A percentile compares a stretch with the other conserved stretches of the same genome.
phyloP scores from a whole-genome alignment of 1,140 invertebrate genomes.

The Onthophagus taurus region DNA sequence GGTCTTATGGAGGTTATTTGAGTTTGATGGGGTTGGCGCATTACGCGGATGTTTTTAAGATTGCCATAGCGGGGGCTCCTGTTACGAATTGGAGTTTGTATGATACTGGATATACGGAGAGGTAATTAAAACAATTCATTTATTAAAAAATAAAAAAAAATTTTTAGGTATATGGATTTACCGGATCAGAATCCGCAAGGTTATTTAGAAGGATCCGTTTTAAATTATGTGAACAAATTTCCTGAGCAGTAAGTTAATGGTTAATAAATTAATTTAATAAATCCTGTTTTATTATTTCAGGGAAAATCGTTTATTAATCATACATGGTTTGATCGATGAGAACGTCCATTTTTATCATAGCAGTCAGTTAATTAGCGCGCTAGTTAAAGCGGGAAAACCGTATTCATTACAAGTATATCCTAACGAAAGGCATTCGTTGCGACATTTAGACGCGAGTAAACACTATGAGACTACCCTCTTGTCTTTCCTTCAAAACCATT shows the following conservation, averaged over 20 bases:
- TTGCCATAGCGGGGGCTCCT: slow-evolving; percentile 91
- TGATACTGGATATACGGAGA: slow-evolving; percentile 91
- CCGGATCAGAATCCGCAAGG: slow-evolving; percentile 71
- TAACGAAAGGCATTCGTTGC: slow-evolving; percentile 86
- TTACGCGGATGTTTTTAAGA: slow-evolving; percentile 74
- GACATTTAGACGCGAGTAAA: slow-evolving; percentile 87
- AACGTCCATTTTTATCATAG: slow-evolving; percentile 99
- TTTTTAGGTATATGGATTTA: slow-evolving; percentile 94
- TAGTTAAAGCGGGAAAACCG: slow-evolving; percentile 84
- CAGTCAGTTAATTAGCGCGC: slow-evolving; percentile 76
- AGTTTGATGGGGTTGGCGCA: slow-evolving; percentile 78
- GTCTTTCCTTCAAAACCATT: slow-evolving; percentile 84
- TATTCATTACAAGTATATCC: slow-evolving; percentile 91
- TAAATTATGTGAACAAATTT: slow-evolving; percentile 73
- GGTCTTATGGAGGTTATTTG: slow-evolving; percentile 94
- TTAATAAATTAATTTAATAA: background rate
- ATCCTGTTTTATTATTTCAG: slow-evolving; percentile 38
- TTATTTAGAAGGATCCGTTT: slow-evolving; percentile 68
- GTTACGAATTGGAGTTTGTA: slow-evolving; percentile 94
- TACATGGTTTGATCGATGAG: slow-evolving; percentile 97
- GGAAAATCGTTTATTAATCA: slow-evolving; percentile 88
- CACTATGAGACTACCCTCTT: slow-evolving; percentile 92
- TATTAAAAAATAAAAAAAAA: no score
- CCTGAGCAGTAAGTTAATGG: slow-evolving; percentile 70
- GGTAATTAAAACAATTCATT: no score